Evolutionary conservation across 2,113 vertebrate genomes (phyloP).

Genomic region (Aspidoscelis tigris): DNA sequence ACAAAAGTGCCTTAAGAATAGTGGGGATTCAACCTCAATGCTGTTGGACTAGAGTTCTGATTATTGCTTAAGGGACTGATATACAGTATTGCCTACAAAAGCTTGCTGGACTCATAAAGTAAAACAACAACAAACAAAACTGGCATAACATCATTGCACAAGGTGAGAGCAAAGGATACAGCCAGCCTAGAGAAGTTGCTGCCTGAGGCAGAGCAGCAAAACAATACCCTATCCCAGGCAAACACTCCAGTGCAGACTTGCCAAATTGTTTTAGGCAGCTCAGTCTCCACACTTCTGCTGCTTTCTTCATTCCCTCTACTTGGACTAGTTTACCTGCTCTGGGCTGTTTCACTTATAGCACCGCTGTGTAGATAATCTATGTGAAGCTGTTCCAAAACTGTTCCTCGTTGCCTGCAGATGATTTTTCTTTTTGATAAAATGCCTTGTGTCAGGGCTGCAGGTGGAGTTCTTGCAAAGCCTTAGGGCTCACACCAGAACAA

Average conservation of each 20-base stretch:
- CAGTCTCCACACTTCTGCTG: neutral
- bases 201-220: no score
- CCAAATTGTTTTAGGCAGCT: neutral
- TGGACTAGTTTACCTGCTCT: neutral
- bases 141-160: neutral
- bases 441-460: neutral
- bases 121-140: neutral
- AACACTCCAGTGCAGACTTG: neutral
- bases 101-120: neutral
- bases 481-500: constrained; percentile 6
- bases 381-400: neutral
- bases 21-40: no score
- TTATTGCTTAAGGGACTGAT: no score
- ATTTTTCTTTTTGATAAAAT: neutral
- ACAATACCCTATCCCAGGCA: no score
- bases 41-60: no score
- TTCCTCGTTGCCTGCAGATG: neutral
- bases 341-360: neutral
- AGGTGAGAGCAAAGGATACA: neutral
- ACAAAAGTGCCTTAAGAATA: no score
- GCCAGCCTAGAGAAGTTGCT: no score
- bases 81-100: no score
- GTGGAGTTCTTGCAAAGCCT: neutral
- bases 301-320: neutral
- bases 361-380: neutral